phyloP scores from a whole-genome alignment of 2,888 invertebrate genomes.

The Drosophila greeni region DNA sequence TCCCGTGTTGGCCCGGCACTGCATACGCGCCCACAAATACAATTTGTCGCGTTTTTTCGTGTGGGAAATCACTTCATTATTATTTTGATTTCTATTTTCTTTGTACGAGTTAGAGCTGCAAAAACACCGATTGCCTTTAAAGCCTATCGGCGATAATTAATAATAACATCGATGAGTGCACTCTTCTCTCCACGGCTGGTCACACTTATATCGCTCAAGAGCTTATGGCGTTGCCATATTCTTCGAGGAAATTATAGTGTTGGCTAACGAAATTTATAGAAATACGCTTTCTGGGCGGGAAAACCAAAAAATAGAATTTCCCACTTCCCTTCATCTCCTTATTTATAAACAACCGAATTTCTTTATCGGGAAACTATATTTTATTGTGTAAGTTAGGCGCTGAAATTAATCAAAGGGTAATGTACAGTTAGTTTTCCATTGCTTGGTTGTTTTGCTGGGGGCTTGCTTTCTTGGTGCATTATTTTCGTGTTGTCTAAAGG shows the following conservation, averaged over 20 bases:
- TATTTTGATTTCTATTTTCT: conserved; percentile 67
- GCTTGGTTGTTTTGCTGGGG: conserved; percentile 7
- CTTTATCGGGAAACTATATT: conserved; percentile 50
- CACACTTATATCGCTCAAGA: neutral
- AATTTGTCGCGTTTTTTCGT: conserved; percentile 39
- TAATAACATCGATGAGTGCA: neutral
- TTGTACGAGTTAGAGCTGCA: conserved; percentile 32
- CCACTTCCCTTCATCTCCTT: too few relatives aligned
- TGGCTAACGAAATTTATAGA: too few relatives aligned
- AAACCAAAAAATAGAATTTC: too few relatives aligned
- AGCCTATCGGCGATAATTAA: neutral
- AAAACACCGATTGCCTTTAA: neutral
- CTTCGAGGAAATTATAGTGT: too few relatives aligned
- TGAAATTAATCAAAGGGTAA: conserved; percentile 51
- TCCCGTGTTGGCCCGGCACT: conserved; percentile 41
- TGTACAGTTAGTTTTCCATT: conserved; percentile 50
- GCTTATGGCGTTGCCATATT: neutral
- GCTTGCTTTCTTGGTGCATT: neutral
- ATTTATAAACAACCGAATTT: neutral
- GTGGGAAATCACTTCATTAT: conserved; percentile 53
- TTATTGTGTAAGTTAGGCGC: conserved; percentile 54
- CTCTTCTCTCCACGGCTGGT: neutral
- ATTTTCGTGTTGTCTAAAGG: neutral
- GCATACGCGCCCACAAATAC: conserved; percentile 40
- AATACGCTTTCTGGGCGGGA: neutral